phyloP scores from a whole-genome alignment of 2,888 invertebrate species.

The Drosophila cracens region DNA sequence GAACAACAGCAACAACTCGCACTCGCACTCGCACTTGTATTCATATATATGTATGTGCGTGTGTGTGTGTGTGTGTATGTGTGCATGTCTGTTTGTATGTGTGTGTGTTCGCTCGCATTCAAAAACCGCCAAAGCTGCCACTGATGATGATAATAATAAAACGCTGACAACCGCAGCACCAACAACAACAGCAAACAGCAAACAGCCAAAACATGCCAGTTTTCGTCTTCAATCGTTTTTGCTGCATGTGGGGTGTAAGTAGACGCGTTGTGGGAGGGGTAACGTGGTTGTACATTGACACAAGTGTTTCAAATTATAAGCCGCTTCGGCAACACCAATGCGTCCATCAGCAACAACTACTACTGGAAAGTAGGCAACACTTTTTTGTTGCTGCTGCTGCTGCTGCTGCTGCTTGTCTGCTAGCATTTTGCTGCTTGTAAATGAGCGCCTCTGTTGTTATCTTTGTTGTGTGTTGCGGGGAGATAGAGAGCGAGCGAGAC shows the following conservation, averaged over 20 bases:
- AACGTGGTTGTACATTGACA: constrained; percentile 67
- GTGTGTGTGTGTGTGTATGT: constrained; percentile 12
- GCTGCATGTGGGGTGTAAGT: background rate
- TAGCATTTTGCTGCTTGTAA: constrained; percentile 58
- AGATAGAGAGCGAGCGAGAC: constrained; percentile 24
- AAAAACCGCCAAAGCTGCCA: constrained; percentile 79
- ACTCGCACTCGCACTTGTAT: constrained; percentile 17
- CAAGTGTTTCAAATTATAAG: constrained; percentile 84
- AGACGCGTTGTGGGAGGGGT: background rate
- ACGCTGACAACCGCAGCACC: constrained; percentile 76
- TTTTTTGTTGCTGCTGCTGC: constrained; percentile 41
- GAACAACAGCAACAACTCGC: constrained; percentile 12
- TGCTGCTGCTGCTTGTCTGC: constrained; percentile 28
- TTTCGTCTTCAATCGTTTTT: constrained; percentile 38
- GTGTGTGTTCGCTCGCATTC: background rate
- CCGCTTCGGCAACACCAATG: constrained; percentile 42
- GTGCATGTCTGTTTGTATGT: constrained; percentile 4
- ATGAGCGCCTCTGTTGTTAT: constrained; percentile 66
- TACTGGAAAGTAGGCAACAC: constrained; percentile 60
- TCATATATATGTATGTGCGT: constrained; percentile 8
- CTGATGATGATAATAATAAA: constrained; percentile 82
- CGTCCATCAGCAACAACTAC: constrained; percentile 43
- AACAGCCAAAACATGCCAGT: constrained; percentile 53
- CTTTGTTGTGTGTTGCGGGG: constrained; percentile 31
- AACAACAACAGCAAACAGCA: constrained; percentile 32